Conservation (phyloP, 1,140 invertebrate genomes). For the Papilio helenus region DNA sequence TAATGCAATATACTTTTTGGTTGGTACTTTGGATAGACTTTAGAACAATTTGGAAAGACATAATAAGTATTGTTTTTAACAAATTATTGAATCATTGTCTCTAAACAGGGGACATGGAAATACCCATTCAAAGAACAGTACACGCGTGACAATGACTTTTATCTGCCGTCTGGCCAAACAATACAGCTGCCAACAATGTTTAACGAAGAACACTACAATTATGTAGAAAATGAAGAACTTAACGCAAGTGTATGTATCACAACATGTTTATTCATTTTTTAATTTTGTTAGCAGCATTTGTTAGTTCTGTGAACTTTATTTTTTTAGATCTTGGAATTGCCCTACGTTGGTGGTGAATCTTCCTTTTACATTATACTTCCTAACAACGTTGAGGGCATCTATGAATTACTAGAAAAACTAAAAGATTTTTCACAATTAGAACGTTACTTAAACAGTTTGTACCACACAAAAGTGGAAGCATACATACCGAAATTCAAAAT, state of each 20-base stretch:
- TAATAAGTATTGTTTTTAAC: neutral
- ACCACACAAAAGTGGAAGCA: constrained; percentile 55
- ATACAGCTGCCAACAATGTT: constrained; percentile 65
- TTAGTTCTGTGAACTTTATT: neutral
- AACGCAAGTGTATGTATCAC: constrained; percentile 63
- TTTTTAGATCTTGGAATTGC: constrained; percentile 65
- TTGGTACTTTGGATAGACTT: constrained; percentile 38
- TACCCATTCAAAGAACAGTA: constrained; percentile 50
- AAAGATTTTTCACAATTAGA: constrained; percentile 53
- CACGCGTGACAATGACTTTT: constrained; percentile 61
- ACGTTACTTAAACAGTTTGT: constrained; percentile 47
- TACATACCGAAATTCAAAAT: constrained; percentile 72
- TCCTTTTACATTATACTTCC: constrained; percentile 66
- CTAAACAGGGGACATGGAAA: constrained; percentile 66
- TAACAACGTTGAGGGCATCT: constrained; percentile 62
- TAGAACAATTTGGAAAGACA: neutral
- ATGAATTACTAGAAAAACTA: constrained; percentile 58
- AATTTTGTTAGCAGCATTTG: neutral
- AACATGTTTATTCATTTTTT: neutral
- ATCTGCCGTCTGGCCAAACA: constrained; percentile 58
- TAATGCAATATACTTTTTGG: constrained; percentile 72
- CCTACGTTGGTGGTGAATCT: constrained; percentile 62
- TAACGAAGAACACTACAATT: constrained; percentile 53
- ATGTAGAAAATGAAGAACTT: constrained; percentile 59
- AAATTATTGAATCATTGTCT: constrained; percentile 10